Evolutionary conservation across 2,797 vertebrate genomes (phyloP), one percentile per base, ranked within the genome.

Genomic region (Todus mexicanus): DNA sequence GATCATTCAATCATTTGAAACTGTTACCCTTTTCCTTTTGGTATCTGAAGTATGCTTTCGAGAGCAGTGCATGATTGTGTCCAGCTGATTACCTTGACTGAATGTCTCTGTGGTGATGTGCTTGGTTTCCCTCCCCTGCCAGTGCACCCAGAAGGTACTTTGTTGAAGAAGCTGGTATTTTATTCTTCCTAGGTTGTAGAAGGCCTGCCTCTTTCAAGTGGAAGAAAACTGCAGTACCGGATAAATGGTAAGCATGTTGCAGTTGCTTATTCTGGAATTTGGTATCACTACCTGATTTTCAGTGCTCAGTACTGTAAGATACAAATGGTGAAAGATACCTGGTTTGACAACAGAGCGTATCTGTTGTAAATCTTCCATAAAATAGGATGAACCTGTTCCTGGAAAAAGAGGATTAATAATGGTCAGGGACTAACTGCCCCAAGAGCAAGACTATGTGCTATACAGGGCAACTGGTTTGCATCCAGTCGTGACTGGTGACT

Each of bases 201-300:
- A 87, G 99, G 99, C 71, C 96, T 98, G 91, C 98, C 98, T 2
- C 98, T 99, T 92, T 96, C 92, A 59, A 98, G 95, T 93, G 99
- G 99, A 33, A 97, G 97, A 93, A 98, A 93, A 59, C 97, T 99
- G 85, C 98, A 98, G 77, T 99, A 99, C 95, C 98, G 98, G 96
- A 98, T 99, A 95, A 99, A 99, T 96, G 99, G 99, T 99, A 93
- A 98, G 98, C 48, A 4, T 7, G 6, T 40, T 81, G 65, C 50
- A 35, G 16, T 60, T 76, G 26, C 10, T 26, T n/a, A 4, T 73
- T 56, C n/a, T 78, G 7, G 13, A 65, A 48, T 11, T 38, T 50
- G 54, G 5, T 69, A 26, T 18, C 7, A 3, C 5, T 29, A 2
- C 15, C 20, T 72, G 35, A 35, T 48, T n/a, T 38, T 31, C 38